Conservation (phyloP, 1,140 invertebrate species). For the Triops cancriformis region DNA sequence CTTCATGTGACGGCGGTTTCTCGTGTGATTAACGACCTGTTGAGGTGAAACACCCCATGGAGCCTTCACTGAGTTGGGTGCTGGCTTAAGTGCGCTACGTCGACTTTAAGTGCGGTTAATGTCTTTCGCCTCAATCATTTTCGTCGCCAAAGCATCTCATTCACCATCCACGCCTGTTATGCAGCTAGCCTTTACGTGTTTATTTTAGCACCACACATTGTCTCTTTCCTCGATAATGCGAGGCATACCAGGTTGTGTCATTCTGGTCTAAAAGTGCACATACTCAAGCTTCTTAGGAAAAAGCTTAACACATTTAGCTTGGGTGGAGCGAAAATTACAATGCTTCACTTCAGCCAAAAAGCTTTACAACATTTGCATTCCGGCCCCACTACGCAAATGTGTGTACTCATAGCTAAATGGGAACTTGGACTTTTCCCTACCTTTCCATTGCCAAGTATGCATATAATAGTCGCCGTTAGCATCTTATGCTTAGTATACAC, state of each 20-base stretch:
- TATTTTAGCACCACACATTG: neutral
- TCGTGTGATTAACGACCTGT: conserved; percentile 2
- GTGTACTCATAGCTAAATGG: neutral
- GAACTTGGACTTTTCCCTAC: neutral
- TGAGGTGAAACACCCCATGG: conserved; percentile 12
- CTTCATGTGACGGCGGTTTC: conserved; percentile 4
- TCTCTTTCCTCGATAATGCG: neutral
- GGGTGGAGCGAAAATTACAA: neutral
- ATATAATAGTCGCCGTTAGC: neutral
- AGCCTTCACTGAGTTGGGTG: neutral
- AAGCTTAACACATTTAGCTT: neutral
- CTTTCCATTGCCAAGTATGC: neutral
- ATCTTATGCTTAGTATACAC: neutral
- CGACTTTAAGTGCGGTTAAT: neutral
- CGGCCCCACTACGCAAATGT: neutral
- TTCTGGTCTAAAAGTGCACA: neutral
- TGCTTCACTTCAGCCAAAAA: neutral
- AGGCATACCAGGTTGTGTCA: neutral
- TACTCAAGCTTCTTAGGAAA: neutral
- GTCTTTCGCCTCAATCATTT: neutral
- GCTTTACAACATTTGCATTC: neutral
- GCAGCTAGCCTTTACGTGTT: neutral
- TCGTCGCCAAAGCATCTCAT: neutral
- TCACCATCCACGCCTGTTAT: neutral
- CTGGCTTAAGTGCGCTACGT: neutral